phyloP scores from a whole-genome alignment of 2,797 vertebrate species.

The Sciurus vulgaris region DNA sequence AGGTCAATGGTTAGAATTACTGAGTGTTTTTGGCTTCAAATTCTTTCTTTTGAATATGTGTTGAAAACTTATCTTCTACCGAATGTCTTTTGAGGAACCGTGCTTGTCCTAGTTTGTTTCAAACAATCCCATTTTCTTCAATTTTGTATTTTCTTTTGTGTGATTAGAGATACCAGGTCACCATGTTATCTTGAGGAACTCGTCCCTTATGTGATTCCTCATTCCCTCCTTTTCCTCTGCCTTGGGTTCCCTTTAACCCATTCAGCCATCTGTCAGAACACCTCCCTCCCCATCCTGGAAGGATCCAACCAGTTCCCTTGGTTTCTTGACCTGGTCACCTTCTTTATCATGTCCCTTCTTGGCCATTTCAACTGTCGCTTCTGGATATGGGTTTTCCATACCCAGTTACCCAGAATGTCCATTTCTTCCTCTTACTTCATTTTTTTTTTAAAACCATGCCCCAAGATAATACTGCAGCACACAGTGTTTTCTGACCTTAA shows the following conservation, averaged over 20 bases:
- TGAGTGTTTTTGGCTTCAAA: not conserved
- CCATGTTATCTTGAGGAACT: not conserved
- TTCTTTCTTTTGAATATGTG: not conserved
- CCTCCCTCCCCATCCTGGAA: not conserved
- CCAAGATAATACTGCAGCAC: not conserved
- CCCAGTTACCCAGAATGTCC: not conserved
- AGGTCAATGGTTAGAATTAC: conserved; percentile 55
- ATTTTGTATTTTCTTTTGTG: not conserved
- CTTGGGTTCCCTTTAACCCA: not conserved
- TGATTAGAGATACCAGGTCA: not conserved
- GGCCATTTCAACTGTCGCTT: too few species aligned
- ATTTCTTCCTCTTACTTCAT: not conserved
- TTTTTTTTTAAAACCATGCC: not conserved
- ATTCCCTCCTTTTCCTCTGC: not conserved
- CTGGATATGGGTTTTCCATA: not conserved
- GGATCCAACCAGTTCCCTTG: not conserved
- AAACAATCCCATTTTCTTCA: conserved; percentile 27
- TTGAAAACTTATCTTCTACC: not conserved
- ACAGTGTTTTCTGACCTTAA: not conserved
- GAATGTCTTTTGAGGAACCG: not conserved
- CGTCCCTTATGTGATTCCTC: too few species aligned
- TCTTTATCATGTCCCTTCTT: not conserved
- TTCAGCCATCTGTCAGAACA: not conserved
- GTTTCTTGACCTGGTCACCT: not conserved
- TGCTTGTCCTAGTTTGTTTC: not conserved